A percentile compares a stretch with the other conserved stretches of the same genome.
Conservation (phyloP, 2,797 vertebrate genomes). For the Melanotaenia parkinsoni region DNA sequence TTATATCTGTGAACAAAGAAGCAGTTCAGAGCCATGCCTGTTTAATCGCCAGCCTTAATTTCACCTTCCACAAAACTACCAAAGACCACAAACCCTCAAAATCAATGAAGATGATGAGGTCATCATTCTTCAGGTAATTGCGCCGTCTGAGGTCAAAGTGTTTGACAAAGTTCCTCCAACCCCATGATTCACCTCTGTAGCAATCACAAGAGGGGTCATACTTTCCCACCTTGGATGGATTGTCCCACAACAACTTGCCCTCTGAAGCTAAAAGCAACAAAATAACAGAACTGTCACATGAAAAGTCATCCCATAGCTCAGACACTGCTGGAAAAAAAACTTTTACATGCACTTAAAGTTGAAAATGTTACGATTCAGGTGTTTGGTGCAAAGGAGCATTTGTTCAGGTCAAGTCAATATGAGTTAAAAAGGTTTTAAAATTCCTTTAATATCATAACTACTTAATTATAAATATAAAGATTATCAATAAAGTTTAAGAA, state of each 20-base stretch:
- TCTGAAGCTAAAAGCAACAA: slow-evolving; percentile 49
- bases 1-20: slow-evolving; percentile 69
- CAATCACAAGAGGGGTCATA: slow-evolving; percentile 75
- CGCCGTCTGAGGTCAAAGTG: slow-evolving; percentile 82
- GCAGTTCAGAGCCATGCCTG: not conserved
- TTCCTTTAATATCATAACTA: too few species aligned
- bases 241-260: slow-evolving; percentile 80
- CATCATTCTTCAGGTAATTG: slow-evolving; percentile 89
- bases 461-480: too few species aligned
- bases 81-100: slow-evolving; percentile 82
- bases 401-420: too few species aligned
- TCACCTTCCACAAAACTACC: not conserved
- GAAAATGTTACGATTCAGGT: too few species aligned
- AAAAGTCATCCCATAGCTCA: too few species aligned
- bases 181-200: slow-evolving; percentile 60
- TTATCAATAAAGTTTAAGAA: too few species aligned
- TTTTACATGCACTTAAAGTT: too few species aligned
- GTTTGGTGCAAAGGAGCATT: too few species aligned
- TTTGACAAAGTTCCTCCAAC: slow-evolving; percentile 85
- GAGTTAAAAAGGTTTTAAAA: too few species aligned
- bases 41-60: not conserved
- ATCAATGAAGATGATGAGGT: slow-evolving; percentile 89
- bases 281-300: not conserved
- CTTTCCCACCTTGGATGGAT: slow-evolving; percentile 78
- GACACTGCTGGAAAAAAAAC: too few species aligned